phyloP scores from a whole-genome alignment of 2,113 vertebrate genomes.

The Tachysurus vachellii region DNA sequence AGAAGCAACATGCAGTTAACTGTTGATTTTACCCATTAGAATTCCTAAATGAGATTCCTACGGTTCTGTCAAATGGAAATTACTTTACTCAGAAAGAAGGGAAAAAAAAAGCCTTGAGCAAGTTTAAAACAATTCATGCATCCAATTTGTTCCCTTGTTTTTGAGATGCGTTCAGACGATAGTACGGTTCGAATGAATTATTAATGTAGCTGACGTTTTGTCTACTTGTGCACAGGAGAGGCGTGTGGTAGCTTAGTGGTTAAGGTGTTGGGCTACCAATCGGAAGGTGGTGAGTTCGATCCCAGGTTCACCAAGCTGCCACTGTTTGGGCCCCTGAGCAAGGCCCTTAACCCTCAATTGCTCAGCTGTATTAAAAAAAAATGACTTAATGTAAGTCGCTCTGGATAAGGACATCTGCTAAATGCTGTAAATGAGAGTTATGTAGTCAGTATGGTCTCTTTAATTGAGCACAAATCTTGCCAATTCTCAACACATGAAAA shows the following conservation, averaged over 20 bases:
- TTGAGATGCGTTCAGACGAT: not conserved
- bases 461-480: not conserved
- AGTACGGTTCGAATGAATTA: not conserved
- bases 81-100: not conserved
- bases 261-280: too few relatives aligned
- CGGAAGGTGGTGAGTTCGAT: too few relatives aligned
- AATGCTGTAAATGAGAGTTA: not conserved
- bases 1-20: conserved; percentile 26
- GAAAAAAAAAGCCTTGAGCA: not conserved
- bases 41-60: conserved; percentile 19
- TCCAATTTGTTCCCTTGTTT: not conserved
- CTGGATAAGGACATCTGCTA: too few relatives aligned
- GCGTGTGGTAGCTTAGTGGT: too few relatives aligned
- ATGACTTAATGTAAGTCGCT: too few relatives aligned
- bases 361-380: too few relatives aligned
- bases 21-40: conserved; percentile 17
- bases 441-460: not conserved
- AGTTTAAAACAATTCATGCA: not conserved
- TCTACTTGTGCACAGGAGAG: not conserved
- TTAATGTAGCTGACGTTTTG: conserved; percentile 7
- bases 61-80: not conserved
- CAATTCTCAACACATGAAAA: conserved; percentile 12
- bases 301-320: too few relatives aligned
- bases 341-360: too few relatives aligned
- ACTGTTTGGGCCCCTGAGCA: too few relatives aligned